Evolutionary conservation across 2,797 vertebrate species (phyloP).

Genomic region (Leuciscus waleckii): DNA sequence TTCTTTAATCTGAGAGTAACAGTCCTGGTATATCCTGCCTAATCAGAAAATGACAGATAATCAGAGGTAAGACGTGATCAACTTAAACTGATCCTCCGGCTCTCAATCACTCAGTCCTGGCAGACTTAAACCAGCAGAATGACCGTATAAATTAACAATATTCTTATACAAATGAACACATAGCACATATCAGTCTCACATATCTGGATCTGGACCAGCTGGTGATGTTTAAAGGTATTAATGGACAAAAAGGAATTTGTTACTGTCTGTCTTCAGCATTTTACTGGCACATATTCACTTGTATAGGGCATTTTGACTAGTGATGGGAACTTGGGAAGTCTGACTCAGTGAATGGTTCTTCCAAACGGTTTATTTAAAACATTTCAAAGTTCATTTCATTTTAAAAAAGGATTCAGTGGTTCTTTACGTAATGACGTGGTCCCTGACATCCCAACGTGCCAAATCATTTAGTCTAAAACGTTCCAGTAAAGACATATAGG

Average conservation of each 20-base stretch:
- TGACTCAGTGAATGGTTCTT: not conserved
- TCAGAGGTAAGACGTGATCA: slow-evolving; percentile 2
- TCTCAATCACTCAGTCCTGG: not conserved
- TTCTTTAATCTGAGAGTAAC: slow-evolving; percentile 15
- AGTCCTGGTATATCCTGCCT: not conserved
- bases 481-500: not conserved
- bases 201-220: not conserved
- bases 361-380: not conserved
- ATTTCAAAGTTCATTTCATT: not conserved
- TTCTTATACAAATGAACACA: not conserved
- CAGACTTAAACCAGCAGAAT: not conserved
- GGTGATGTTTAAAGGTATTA: slow-evolving; percentile 50
- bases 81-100: not conserved
- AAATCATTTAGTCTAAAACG: not conserved
- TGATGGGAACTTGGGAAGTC: not conserved
- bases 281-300: slow-evolving; percentile 63
- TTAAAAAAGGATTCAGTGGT: not conserved
- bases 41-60: slow-evolving; percentile 23
- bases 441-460: not conserved
- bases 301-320: slow-evolving; percentile 14
- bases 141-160: not conserved
- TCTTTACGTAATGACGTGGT: not conserved
- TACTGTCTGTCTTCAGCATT: slow-evolving; percentile 62
- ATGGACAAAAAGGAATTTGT: slow-evolving; percentile 72
- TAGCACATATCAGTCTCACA: not conserved